Evolutionary conservation across 2,113 vertebrate genomes (phyloP).

Genomic region (Acrocephalus kingi): DNA sequence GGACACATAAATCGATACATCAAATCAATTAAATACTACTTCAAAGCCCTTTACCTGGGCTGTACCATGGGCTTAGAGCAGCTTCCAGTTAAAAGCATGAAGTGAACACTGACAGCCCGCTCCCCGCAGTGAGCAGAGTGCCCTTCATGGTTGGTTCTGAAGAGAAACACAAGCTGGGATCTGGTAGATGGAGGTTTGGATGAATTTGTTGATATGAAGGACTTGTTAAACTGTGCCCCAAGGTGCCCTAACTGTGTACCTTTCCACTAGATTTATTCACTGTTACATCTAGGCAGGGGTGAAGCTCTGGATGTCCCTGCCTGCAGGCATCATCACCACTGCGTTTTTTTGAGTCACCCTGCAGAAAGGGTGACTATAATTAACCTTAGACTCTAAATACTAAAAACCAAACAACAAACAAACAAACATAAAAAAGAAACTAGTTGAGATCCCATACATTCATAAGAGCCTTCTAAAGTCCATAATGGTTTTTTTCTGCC

Average conservation of each 20-base stretch:
- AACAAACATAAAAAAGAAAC: not conserved
- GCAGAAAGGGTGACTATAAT: not conserved
- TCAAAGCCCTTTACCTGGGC: not conserved
- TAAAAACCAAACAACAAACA: not conserved
- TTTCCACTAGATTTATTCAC: not conserved
- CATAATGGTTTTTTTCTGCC: not conserved
- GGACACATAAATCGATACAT: not conserved
- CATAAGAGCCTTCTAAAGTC: not conserved
- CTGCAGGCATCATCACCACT: not conserved
- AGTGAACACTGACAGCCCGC: fast-evolving
- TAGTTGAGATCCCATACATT: not conserved
- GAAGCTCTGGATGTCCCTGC: not conserved
- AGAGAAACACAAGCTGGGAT: not conserved
- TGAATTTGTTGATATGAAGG: not conserved
- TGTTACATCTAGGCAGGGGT: not conserved
- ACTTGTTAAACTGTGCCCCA: not conserved
- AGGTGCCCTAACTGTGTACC: not conserved
- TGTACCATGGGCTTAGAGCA: not conserved
- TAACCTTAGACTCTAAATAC: not conserved
- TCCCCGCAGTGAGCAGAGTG: fast-evolving
- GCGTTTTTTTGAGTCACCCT: not conserved
- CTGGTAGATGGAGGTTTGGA: not conserved
- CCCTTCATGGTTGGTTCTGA: fast-evolving
- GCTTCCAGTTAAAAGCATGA: not conserved
- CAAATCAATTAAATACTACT: not conserved